phyloP scores from a whole-genome alignment of 2,113 vertebrate species.

The Mustelus asterias region DNA sequence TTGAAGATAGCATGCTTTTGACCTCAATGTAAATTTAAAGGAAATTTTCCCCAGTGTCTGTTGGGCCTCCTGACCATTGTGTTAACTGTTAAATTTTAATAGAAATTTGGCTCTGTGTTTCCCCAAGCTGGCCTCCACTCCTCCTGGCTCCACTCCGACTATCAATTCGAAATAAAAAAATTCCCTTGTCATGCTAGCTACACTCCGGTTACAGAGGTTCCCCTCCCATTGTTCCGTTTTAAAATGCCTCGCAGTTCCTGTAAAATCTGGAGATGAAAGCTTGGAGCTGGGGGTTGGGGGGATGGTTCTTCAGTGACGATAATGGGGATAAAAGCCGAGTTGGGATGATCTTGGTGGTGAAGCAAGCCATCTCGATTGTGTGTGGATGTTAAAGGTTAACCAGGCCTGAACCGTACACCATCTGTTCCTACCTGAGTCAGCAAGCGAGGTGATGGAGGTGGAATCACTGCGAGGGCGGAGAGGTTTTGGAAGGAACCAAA shows the following conservation, averaged over 20 bases:
- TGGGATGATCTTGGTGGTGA: neutral
- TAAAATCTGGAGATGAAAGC: neutral
- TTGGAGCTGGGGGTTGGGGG: neutral
- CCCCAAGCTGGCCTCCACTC: neutral
- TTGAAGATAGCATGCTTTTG: neutral
- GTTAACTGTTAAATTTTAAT: neutral
- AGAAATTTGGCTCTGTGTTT: constrained; percentile 12
- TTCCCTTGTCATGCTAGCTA: neutral
- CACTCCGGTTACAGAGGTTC: neutral
- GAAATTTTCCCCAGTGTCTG: neutral
- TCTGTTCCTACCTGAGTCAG: neutral
- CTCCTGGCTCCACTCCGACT: neutral
- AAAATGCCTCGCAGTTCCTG: neutral
- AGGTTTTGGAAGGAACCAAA: neutral
- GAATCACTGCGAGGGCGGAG: neutral
- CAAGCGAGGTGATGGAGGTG: neutral
- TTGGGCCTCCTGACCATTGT: neutral
- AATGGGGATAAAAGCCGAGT: neutral
- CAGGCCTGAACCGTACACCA: neutral
- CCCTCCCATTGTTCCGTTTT: neutral
- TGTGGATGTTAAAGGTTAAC: neutral
- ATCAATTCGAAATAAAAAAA: neutral
- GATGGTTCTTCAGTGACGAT: neutral
- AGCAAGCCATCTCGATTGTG: neutral
- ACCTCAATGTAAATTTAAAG: neutral